Evolutionary conservation across 2,797 vertebrate genomes (phyloP).

Genomic region (Euphonia xanthogaster): DNA sequence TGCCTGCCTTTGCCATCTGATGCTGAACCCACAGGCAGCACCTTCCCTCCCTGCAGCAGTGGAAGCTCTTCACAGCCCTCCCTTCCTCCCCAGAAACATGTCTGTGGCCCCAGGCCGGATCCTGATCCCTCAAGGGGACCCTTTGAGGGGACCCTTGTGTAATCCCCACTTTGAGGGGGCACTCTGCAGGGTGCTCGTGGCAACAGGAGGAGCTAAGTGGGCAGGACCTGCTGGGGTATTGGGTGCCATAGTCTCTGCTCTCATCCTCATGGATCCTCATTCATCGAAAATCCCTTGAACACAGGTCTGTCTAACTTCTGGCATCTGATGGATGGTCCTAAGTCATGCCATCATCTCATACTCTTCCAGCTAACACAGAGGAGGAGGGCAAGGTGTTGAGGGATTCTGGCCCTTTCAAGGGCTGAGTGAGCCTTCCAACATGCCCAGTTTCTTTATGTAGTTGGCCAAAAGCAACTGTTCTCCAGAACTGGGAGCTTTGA

Average conservation of each 20-base stretch:
- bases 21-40: rapidly evolving
- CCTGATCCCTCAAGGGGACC: background rate
- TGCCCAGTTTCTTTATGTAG: background rate
- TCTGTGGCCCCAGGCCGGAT: no score
- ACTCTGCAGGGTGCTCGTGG: background rate
- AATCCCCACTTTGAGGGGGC: no score
- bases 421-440: background rate
- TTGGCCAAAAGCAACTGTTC: background rate
- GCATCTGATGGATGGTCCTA: no score
- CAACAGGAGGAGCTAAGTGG: background rate
- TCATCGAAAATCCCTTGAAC: background rate
- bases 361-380: background rate
- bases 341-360: background rate
- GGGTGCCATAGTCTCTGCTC: background rate
- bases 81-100: background rate
- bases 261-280: background rate
- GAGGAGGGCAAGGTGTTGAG: background rate
- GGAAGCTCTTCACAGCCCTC: background rate
- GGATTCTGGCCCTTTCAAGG: background rate
- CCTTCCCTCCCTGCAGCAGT: rapidly evolving
- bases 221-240: background rate
- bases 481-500: background rate
- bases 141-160: background rate
- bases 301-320: background rate
- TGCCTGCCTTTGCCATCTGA: background rate